Conservation (phyloP, 2,888 invertebrate species). For the Therioaphis trifolii region DNA sequence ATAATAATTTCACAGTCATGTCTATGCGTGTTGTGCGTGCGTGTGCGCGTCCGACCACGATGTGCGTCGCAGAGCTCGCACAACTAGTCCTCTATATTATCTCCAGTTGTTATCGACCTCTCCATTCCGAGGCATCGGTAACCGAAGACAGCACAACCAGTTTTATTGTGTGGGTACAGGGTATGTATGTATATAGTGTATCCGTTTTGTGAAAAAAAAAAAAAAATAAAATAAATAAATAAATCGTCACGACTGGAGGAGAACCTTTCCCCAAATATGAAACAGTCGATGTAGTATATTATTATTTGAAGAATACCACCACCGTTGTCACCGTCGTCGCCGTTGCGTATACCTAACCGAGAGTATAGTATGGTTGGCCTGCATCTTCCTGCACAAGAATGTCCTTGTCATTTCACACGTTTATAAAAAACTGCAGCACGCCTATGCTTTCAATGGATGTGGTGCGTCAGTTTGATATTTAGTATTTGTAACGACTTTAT, state of each 20-base stretch:
- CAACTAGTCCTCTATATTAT: slow-evolving; percentile 19
- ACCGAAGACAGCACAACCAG: slow-evolving; percentile 45
- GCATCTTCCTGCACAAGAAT: too few species aligned
- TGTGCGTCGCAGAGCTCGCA: too few species aligned
- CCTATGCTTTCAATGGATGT: too few species aligned
- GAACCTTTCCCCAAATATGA: slow-evolving; percentile 6
- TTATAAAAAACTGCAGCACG: too few species aligned
- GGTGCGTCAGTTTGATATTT: too few species aligned
- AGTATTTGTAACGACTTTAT: too few species aligned
- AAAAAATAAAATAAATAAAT: slow-evolving; percentile 23
- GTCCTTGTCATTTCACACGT: too few species aligned
- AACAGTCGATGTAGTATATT: slow-evolving; percentile 18
- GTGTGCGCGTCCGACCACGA: not conserved
- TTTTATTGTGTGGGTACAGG: slow-evolving; percentile 42
- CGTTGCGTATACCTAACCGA: not conserved
- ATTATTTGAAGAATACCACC: slow-evolving; percentile 19
- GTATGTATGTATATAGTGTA: not conserved
- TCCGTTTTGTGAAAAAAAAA: not conserved
- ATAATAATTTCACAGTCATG: not conserved
- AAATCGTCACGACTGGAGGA: slow-evolving; percentile 8
- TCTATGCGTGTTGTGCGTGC: not conserved
- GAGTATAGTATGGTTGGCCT: too few species aligned
- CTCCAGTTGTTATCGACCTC: slow-evolving; percentile 36
- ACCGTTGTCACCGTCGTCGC: not conserved
- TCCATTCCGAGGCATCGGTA: slow-evolving; percentile 32